Evolutionary conservation across 2,797 vertebrate species (phyloP), one percentile per base, ranked within the genome.

Genomic region (Cuniculus paca): DNA sequence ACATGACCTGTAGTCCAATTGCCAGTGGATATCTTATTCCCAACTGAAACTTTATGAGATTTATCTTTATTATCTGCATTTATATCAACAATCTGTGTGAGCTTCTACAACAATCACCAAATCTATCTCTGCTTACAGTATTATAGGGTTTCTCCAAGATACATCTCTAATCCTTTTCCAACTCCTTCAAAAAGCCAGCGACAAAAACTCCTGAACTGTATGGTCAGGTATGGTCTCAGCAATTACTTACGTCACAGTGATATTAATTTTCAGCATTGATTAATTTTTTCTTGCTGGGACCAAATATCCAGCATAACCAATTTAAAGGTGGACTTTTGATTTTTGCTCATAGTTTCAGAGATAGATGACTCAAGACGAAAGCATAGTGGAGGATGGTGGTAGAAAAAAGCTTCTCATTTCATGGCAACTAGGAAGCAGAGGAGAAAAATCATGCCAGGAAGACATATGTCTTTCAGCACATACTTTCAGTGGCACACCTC

Each of bases 391-490:
- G 28, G 13, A 77, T 16, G 9, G 28, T 17, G 26, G 24, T 39
- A 26, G 39, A 74, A 28, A 26, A 45, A 74, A 39, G 12, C 39
- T 74, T 14, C 24, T 26, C 12, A 28, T 45, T 45, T 42, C 39
- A 74, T 45, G 39, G 19, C 24, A 74, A 14, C 24, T 45, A 26
- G 42, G 72, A 45, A 75, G 42, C 28, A 77, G 6, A 74, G 12
- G n/a, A 70, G 22, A 11, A 11, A 50, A 75, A 50, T 24, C 22
- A 16, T 11, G 5, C 45, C 16, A 48, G 45, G 14, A 7, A 50
- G 3, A 34, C 26, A 31, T 9, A 3, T 19, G 16, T 34, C 16
- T 19, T 50, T 77, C 11, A 2, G 11, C 1, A 5, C 6, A 14
- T 28, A 39, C 2, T 39, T 24, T 2, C 39, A 28, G 70, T 28